Base-by-base conservation (phyloP, 2,113 vertebrate genomes). In the Balaenoptera acutorostrata region DNA sequence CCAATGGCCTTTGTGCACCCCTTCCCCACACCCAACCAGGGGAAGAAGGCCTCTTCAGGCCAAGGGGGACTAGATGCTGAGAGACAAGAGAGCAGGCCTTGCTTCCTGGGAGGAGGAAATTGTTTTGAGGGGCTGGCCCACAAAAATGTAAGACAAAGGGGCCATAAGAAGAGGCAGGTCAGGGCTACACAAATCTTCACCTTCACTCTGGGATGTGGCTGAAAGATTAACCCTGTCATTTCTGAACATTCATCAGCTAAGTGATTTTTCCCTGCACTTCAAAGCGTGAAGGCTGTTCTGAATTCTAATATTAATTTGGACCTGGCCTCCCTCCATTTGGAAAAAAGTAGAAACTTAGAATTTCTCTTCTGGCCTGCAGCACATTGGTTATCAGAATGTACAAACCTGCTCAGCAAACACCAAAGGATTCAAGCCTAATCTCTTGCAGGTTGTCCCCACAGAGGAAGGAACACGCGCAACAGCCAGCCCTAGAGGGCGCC, bases 331-430 rank as follows among this genome's bases (percentile, higher is more conserved):
- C 21, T 31, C 46, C 36, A 3, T n/a, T 33, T 41, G 57, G 41
- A 13, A 59, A 25, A 61, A 71, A 39, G 27, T 10, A 17, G 39
- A 61, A 71, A 49, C 83, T 55, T 33, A 25, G 39, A 49, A 27
- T 95, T 74, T 88, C 49, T 95, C 74, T 82, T 86, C 84, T 75
- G 39, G 82, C 21, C 59, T 93, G 85, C 41, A 78, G 55, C 86
- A 55, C 15, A 3, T 4, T 59, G 46, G 82, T 91, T 96, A 88
- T 64, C 71, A 39, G 59, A 85, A 91, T 15, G 36, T 49, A 39
- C 71, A 71, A 33, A 46, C 36, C 68, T 75, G 29, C 63, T 63
- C 63, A 66, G 41, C 57, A 78, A 96, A 69, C 86, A 78, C 18
- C 8, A 18, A 36, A 86, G 82, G 61, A 69, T 81, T 77, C 88